Evolutionary conservation across 37 sponge, comb jelly and placozoan genomes (phyloP).

Genomic region (Cladorhizidae sp.): DNA sequence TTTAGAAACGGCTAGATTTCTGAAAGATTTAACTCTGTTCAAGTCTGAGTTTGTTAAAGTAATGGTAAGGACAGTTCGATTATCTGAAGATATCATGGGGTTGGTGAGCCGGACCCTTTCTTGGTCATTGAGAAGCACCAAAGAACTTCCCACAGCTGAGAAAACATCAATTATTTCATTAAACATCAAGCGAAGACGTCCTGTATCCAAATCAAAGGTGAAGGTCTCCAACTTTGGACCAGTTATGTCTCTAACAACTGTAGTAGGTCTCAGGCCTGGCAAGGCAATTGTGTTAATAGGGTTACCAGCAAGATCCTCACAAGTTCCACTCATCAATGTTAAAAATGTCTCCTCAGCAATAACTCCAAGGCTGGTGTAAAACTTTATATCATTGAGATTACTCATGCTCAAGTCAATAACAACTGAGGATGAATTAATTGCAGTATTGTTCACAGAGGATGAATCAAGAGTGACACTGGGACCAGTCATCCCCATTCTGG

Average conservation of each 20-base stretch:
- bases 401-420: slow-evolving; percentile 44
- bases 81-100: slow-evolving; percentile 16
- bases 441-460: slow-evolving; percentile 37
- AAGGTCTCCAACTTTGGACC: slow-evolving; percentile 50
- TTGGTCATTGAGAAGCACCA: slow-evolving; percentile 38
- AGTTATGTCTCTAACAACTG: slow-evolving; percentile 47
- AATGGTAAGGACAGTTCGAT: slow-evolving; percentile 36
- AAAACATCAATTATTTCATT: slow-evolving; percentile 62
- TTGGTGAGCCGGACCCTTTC: slow-evolving; percentile 33
- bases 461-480: slow-evolving; percentile 24
- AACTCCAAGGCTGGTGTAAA: slow-evolving; percentile 25
- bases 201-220: slow-evolving; percentile 64
- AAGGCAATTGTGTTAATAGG: slow-evolving; percentile 13
- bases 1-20: slow-evolving; percentile 33
- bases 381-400: slow-evolving; percentile 66
- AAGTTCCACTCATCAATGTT: slow-evolving; percentile 26
- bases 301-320: slow-evolving; percentile 64
- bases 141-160: slow-evolving; percentile 30
- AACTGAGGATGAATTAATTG: slow-evolving; percentile 32
- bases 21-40: slow-evolving; percentile 57
- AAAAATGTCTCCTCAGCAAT: slow-evolving; percentile 44
- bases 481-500: background rate
- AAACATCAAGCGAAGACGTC: slow-evolving; percentile 59
- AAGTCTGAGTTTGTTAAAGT: slow-evolving; percentile 50
- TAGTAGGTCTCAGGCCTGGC: slow-evolving; percentile 31